Evolutionary conservation across 92 coral and sea anemone genomes (phyloP).

Genomic region (Plumapathes pennacea): DNA sequence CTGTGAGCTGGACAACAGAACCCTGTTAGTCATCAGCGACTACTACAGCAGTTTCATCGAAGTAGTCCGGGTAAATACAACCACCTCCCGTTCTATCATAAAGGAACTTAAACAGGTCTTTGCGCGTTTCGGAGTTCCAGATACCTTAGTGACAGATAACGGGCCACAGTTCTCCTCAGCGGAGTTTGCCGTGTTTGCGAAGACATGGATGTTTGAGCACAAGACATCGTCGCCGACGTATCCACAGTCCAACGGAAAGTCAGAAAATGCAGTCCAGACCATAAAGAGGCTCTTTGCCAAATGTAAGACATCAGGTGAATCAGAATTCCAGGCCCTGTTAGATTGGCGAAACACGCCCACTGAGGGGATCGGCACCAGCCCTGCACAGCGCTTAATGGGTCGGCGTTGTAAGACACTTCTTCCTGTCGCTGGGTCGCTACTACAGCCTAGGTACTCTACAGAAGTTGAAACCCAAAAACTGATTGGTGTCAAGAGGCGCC

Average conservation of each 20-base stretch:
- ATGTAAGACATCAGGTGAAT: constrained; percentile 3
- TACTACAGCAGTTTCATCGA: constrained; percentile 46
- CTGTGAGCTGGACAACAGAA: constrained; percentile 43
- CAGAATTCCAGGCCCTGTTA: constrained; percentile 18
- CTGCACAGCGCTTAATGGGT: constrained; percentile 23
- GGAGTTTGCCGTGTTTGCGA: constrained; percentile 4
- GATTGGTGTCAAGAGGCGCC: constrained; percentile 3
- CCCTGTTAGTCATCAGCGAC: constrained; percentile 34
- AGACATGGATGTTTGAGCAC: neutral
- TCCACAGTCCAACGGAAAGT: constrained; percentile 28
- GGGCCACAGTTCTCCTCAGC: constrained; percentile 33
- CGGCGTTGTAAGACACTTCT: constrained; percentile 31
- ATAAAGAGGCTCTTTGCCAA: constrained; percentile 15
- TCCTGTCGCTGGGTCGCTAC: constrained; percentile 7
- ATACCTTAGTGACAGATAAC: constrained; percentile 34
- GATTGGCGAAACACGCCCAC: constrained; percentile 35
- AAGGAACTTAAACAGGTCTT: constrained; percentile 30
- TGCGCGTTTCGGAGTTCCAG: constrained; percentile 41
- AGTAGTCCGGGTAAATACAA: constrained; percentile 27
- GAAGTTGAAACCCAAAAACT: constrained; percentile 3
- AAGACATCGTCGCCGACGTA: constrained; percentile 10
- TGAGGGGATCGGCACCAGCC: constrained; percentile 24
- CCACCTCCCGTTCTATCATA: constrained; percentile 34
- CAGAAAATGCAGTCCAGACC: constrained; percentile 28
- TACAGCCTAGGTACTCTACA: constrained; percentile 14